Evolutionary conservation across 2,888 invertebrate genomes (phyloP).

Genomic region (Prostheceraeus crozeri): DNA sequence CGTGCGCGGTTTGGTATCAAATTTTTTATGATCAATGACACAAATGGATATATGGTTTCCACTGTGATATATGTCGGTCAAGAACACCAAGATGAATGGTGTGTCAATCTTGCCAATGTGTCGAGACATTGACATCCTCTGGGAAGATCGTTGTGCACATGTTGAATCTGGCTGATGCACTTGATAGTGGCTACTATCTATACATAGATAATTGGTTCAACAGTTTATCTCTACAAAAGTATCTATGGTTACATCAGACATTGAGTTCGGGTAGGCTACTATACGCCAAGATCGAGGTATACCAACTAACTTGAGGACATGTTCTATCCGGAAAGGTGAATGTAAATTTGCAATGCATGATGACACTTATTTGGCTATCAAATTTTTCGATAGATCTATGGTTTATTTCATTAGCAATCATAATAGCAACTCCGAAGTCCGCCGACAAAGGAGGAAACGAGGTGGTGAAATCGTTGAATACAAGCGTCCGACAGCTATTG

Average conservation of each 20-base stretch:
- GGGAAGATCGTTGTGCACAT: neutral
- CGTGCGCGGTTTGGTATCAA: neutral
- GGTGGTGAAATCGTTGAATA: slow-evolving; percentile 9
- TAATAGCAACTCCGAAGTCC: slow-evolving; percentile 8
- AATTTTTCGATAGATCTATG: slow-evolving; percentile 6
- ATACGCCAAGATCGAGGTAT: too few species aligned
- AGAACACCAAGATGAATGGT: neutral
- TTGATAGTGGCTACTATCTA: too few species aligned
- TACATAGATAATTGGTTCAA: slow-evolving; percentile 21
- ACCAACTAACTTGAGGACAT: too few species aligned
- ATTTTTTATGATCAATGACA: neutral
- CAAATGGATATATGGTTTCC: slow-evolving; percentile 1
- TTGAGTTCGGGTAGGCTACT: slow-evolving; percentile 7
- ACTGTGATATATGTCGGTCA: neutral
- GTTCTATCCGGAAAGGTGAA: slow-evolving; percentile 6
- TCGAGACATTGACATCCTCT: neutral
- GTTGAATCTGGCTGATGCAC: neutral
- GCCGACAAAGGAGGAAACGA: neutral
- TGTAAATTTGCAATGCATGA: slow-evolving; percentile 17
- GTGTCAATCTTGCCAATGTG: too few species aligned
- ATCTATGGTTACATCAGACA: neutral
- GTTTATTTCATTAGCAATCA: slow-evolving; percentile 18
- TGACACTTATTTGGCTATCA: slow-evolving; percentile 18
- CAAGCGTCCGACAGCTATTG: neutral
- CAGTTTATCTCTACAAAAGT: neutral